A percentile compares a stretch with the other conserved stretches of the same genome.
Evolutionary conservation across 2,797 vertebrate species (phyloP).

Genomic region (Mustela erminea): DNA sequence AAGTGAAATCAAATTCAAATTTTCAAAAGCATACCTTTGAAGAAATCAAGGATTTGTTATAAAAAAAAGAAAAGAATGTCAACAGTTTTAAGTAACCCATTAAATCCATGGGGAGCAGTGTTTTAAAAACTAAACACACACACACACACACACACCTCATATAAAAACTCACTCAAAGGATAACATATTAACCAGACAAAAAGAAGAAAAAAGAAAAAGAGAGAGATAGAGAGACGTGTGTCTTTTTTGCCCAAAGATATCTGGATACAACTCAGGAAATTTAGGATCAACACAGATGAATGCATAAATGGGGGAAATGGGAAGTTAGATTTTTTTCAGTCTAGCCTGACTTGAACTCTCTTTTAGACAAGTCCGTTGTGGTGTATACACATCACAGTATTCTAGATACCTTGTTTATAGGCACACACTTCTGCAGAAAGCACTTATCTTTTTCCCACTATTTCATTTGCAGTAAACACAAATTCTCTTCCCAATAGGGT

Average conservation of each 20-base stretch:
- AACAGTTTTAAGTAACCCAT: background rate
- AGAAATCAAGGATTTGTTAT: background rate
- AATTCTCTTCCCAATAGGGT: background rate
- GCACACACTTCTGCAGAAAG: background rate
- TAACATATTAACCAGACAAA: background rate
- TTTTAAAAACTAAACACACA: background rate
- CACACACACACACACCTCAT: background rate
- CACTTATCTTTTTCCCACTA: background rate
- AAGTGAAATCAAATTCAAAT: background rate
- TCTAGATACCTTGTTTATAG: background rate
- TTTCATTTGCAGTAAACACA: constrained; percentile 38
- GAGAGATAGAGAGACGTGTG: background rate
- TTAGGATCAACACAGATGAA: background rate
- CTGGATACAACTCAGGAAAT: background rate
- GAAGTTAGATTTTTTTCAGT: background rate
- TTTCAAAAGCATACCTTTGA: background rate
- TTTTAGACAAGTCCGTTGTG: background rate
- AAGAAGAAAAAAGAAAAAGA: background rate
- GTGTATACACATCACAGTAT: background rate
- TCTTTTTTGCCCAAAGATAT: background rate
- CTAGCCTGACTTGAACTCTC: background rate
- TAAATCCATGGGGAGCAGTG: background rate
- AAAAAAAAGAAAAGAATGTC: constrained; percentile 2
- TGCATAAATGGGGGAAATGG: background rate
- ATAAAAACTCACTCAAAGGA: background rate